These are phyloP conservation scores for Umimayanthus chanpuru DNA, from an alignment of 92 coral and sea anemone genomes.

Conservation along the genomic window DNA sequence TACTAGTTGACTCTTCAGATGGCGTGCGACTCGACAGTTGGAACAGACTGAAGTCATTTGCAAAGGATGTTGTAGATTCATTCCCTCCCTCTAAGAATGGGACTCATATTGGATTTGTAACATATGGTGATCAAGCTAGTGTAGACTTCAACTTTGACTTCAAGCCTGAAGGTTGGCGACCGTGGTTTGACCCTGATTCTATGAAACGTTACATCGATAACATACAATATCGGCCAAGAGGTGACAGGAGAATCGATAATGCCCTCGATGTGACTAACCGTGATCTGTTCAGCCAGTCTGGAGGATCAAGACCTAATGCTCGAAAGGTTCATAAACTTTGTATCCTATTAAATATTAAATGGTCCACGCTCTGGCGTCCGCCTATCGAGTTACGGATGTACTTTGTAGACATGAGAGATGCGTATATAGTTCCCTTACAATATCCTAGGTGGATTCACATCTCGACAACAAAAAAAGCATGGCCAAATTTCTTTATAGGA, in stretches of 20 bases:
- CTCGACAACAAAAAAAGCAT: too few relatives aligned
- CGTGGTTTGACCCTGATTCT: background rate
- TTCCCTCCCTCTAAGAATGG: slow-evolving; percentile 54
- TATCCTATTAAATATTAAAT: too few relatives aligned
- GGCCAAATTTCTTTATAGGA: too few relatives aligned
- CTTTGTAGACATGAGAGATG: too few relatives aligned
- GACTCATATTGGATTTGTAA: slow-evolving; percentile 64
- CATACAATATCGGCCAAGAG: slow-evolving; percentile 8
- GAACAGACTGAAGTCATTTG: slow-evolving; percentile 27
- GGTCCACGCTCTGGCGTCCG: too few relatives aligned
- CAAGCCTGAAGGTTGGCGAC: background rate
- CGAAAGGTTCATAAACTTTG: slow-evolving; percentile 59
- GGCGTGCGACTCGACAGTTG: slow-evolving; percentile 13
- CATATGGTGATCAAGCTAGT: slow-evolving; percentile 41
- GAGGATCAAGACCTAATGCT: slow-evolving; percentile 78
- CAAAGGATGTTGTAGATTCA: slow-evolving; percentile 45
- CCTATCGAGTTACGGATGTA: too few relatives aligned
- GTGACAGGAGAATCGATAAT: slow-evolving; percentile 62
- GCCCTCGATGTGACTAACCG: slow-evolving; percentile 69
- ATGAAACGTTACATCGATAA: slow-evolving; percentile 21
- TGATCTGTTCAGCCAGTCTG: slow-evolving; percentile 61
- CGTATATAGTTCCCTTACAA: too few relatives aligned
- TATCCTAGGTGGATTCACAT: too few relatives aligned
- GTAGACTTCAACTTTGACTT: slow-evolving; percentile 20
- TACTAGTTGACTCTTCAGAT: slow-evolving; percentile 35